phyloP scores from a whole-genome alignment of 2,797 vertebrate species.

The Peromyscus eremicus region DNA sequence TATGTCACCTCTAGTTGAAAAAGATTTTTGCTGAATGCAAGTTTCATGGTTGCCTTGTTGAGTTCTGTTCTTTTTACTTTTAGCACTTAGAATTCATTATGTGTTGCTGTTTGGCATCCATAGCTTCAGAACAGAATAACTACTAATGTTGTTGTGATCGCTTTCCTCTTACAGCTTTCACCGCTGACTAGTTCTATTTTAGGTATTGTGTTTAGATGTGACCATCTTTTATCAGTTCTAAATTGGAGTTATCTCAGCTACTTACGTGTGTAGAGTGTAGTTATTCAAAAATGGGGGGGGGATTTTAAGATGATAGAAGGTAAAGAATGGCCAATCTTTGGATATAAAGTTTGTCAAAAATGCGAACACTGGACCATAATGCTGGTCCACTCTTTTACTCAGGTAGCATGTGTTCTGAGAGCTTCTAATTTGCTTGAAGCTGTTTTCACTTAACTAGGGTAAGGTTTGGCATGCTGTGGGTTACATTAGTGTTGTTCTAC shows the following conservation, averaged over 20 bases:
- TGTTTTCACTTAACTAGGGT: background rate
- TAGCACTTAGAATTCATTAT: background rate
- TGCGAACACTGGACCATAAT: background rate
- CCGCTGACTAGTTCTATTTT: background rate
- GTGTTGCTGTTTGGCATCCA: background rate
- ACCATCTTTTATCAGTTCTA: background rate
- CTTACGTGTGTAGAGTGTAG: background rate
- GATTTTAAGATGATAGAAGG: background rate
- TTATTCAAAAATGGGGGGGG: background rate
- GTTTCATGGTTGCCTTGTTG: background rate
- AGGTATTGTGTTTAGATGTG: background rate
- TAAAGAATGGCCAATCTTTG: background rate
- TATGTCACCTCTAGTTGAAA: conserved; percentile 8
- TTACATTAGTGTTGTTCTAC: background rate
- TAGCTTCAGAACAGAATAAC: background rate
- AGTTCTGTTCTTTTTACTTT: background rate
- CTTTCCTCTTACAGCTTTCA: background rate
- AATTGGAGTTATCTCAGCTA: background rate
- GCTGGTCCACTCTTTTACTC: background rate
- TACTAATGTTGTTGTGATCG: background rate
- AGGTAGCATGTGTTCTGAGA: background rate
- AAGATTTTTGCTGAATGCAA: background rate
- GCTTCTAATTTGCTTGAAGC: background rate
- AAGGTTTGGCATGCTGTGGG: background rate
- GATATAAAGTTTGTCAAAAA: conserved; percentile 1